Percentiles rank a stretch among this genome's conserved stretches.
These are phyloP conservation scores for Bombyx mori DNA, from an alignment of 1,140 invertebrate species.

Conservation along the genomic window ASM3026992v2 NC_085119.1:1285001-1285500, in stretches of 20 bases:
- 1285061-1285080: too few relatives aligned
- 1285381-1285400: slow-evolving; percentile 13
- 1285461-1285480: slow-evolving; percentile 4
- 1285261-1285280: slow-evolving; percentile 20
- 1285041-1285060: too few relatives aligned
- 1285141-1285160: slow-evolving; percentile 8
- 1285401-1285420: slow-evolving; percentile 15
- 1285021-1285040: too few relatives aligned
- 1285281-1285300: slow-evolving; percentile 17
- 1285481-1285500: slow-evolving; percentile 5
- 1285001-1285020: too few relatives aligned
- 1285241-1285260: slow-evolving; percentile 13
- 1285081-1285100: too few relatives aligned
- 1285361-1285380: slow-evolving; percentile 54
- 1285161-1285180: slow-evolving; percentile 23
- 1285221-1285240: slow-evolving; percentile 8
- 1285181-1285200: slow-evolving; percentile 11
- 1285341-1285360: slow-evolving; percentile 73
- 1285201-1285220: slow-evolving; percentile 9
- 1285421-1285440: slow-evolving; percentile 8
- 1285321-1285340: slow-evolving; percentile 16
- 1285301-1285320: slow-evolving; percentile 16
- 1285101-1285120: too few relatives aligned
- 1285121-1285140: not conserved
- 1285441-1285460: slow-evolving; percentile 13